Base-by-base conservation (phyloP, 2,888 invertebrate genomes). In the Trachelus troglodyta region DNA sequence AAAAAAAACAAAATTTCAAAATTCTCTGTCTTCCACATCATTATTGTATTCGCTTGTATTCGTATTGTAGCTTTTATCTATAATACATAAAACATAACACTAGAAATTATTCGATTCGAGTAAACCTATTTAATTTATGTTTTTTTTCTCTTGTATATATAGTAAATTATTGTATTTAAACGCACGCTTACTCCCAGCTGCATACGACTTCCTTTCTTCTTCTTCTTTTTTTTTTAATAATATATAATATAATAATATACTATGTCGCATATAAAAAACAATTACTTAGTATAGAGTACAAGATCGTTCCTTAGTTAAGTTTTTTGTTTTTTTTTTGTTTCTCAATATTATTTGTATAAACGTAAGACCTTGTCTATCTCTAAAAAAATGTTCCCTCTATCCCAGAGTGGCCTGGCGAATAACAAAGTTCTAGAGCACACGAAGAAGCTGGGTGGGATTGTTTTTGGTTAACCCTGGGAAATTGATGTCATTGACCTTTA, bases 251-350 rank as follows among this genome's bases (percentile, higher is more conserved):
- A 87, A 87, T 88, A 87, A 90, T 90, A 90, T 88, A 89, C 88
- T 90, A 89, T 89, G 85, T 89, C 87, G 89, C 89, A 89, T 90
- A 88, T 90, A 90, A 90, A 89, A 90, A 90, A 90, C 90, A 89
- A 89, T 90, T 89, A 89, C 89, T 89, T 90, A 90, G 84, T 86
- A 79, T 90, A 90, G 89, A 89, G 86, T 90, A 90, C 89, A 90
- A 89, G 89, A 89, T 90, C 89, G 87, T 87, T 87, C 80, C 85
- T 87, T 87, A 86, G 82, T 86, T 85, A 86, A 87, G 86, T 86
- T 87, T 84, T 86, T 81, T 75, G 81, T 85, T 83, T 77, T 81
- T 79, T 77, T 78, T 76, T 76, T 35, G 34, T 73, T 84, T 84
- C 81, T 84, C 82, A 83, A 84, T 82, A 83, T 85, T 85, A 86